Percentiles rank a stretch among this genome's conserved stretches.
These are phyloP conservation scores for Pollenia angustigena DNA, from an alignment of 2,888 invertebrate species.

Conservation along the genomic window DNA sequence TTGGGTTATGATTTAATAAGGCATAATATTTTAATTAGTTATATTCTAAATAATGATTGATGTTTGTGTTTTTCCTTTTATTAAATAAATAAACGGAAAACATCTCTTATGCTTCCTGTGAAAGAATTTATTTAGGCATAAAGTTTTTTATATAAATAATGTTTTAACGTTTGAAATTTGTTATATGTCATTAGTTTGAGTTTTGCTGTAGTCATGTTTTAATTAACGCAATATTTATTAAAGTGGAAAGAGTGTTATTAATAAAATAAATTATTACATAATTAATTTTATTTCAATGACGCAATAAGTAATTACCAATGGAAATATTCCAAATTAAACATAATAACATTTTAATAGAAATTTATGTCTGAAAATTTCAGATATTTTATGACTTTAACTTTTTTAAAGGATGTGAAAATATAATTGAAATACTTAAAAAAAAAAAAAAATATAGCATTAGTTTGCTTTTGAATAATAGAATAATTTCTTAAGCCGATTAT, in stretches of 20 bases:
- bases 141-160: background rate
- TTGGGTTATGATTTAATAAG: background rate
- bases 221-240: conserved; percentile 1
- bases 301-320: too few species aligned
- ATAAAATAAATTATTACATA: background rate
- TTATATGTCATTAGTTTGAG: background rate
- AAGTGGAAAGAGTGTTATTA: too few species aligned
- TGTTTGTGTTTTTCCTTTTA: background rate
- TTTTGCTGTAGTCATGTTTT: background rate
- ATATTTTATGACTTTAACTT: too few species aligned
- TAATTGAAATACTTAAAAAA: too few species aligned
- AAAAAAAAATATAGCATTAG: too few species aligned
- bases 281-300: background rate
- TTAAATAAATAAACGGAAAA: background rate
- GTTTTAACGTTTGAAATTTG: background rate
- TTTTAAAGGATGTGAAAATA: too few species aligned
- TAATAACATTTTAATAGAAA: too few species aligned
- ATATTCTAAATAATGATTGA: background rate
- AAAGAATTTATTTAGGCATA: background rate
- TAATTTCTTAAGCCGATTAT: too few species aligned
- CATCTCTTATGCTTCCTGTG: background rate
- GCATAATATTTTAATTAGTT: conserved; percentile 14
- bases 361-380: too few species aligned
- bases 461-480: too few species aligned
- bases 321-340: too few species aligned